These are phyloP conservation scores for Pollachius pollachius DNA, from an alignment of 2,113 vertebrate species.

Conservation along the genomic window DNA sequence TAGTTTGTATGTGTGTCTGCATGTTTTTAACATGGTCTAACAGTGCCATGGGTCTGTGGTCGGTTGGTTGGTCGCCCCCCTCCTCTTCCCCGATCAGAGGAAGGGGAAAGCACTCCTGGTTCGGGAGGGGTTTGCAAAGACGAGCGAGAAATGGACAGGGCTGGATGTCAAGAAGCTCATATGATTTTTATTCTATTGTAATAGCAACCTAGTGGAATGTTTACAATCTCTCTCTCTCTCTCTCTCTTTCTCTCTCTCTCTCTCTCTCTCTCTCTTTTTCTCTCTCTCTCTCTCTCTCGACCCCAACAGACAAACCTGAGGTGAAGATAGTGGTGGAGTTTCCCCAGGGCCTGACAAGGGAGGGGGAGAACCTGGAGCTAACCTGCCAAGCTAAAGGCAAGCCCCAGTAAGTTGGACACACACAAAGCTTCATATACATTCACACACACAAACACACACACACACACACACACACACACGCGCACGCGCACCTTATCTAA, in stretches of 20 bases:
- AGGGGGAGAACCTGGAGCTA: constrained; percentile 92
- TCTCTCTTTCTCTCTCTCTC: too few species aligned
- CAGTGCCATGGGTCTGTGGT: too few species aligned
- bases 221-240: too few species aligned
- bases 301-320: constrained; percentile 89
- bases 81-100: neutral
- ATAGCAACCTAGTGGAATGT: too few species aligned
- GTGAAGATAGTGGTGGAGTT: constrained; percentile 91
- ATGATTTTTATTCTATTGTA: too few species aligned
- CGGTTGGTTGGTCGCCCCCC: neutral
- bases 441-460: neutral
- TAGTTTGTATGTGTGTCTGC: too few species aligned
- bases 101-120: too few species aligned
- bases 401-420: constrained; percentile 81
- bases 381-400: constrained; percentile 89
- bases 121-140: too few species aligned
- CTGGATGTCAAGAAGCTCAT: too few species aligned
- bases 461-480: neutral
- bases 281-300: constrained; percentile 1
- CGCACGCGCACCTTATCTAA: neutral
- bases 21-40: neutral
- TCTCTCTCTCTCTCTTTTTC: constrained; percentile 16
- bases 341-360: constrained; percentile 90
- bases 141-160: too few species aligned
- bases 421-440: neutral